Base-by-base conservation (phyloP, 2,797 vertebrate species). In the Falco berigora region DNA sequence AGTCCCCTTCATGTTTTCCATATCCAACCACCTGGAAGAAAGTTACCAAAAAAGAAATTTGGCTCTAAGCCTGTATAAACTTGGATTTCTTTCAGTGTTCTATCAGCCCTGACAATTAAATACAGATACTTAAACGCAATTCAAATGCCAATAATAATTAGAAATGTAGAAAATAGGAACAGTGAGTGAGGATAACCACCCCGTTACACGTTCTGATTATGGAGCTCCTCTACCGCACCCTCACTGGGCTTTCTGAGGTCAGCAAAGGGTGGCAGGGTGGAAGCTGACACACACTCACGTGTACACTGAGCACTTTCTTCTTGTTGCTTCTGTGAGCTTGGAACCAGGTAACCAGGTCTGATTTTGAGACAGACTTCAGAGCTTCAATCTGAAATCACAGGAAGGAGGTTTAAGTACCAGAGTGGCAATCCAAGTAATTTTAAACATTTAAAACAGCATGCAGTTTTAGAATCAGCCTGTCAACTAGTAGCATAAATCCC, bases 231-330 rank as follows among this genome's bases (percentile, higher is more conserved):
- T 34, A 4, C 34, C 11, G 0, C 13, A 1, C 6, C 15, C 59
- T 14, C 3, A 4, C 28, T 15, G 21, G 15, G 18, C 40, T 16
- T 36, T 8, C 24, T 12, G 28, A 28, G 46, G 5, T 56, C 18
- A 12, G 4, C 8, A 5, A 22, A 38, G 46, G 11, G 15, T 14
- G 59, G 49, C 23, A 14, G 15, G 30, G 18, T 40, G n/a, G 58
- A 28, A 34, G 69, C 62, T 34, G 61, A 9, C 49, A 40, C 55
- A 66, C 81, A 98, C 99, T 98, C 91, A 99, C 99, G 0, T 99
- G 99, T 2, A 99, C 98, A 4, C 99, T 99, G 86, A 99, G 98
- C 94, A 98, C 98, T 97, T 98, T 99, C 96, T 97, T 98, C 95
- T 93, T 95, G 74, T 49, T 56, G 88, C 95, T 97, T 94, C 98